phyloP scores from a whole-genome alignment of 2,113 vertebrate genomes.

The Macrotis lagotis region DNA sequence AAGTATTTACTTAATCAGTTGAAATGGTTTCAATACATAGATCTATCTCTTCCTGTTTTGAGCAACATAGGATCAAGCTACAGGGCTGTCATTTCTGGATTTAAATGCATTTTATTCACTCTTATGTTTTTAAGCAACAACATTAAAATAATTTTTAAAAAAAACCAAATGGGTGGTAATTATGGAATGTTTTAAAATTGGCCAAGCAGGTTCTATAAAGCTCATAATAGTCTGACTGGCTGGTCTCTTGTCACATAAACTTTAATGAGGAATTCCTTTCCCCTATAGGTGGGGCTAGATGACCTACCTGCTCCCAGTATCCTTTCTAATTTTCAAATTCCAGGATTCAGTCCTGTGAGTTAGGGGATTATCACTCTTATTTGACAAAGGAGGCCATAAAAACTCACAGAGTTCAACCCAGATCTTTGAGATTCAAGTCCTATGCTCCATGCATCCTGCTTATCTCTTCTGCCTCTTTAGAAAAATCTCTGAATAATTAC shows the following conservation, averaged over 20 bases:
- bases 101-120: constrained; percentile 70
- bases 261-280: not conserved
- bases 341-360: not conserved
- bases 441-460: not conserved
- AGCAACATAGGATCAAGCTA: constrained; percentile 64
- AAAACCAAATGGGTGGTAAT: not conserved
- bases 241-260: not conserved
- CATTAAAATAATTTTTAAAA: not conserved
- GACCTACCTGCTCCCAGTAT: not conserved
- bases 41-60: constrained; percentile 46
- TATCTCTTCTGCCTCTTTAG: not conserved
- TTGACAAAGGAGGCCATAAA: not conserved
- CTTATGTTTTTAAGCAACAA: constrained; percentile 69
- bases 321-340: not conserved
- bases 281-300: not conserved
- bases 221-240: not conserved
- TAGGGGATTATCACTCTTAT: not conserved
- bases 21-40: constrained; percentile 70
- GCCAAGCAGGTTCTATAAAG: not conserved
- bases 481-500: not conserved
- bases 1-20: constrained; percentile 63
- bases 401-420: not conserved
- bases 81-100: constrained; percentile 68
- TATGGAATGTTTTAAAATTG: not conserved
- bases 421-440: not conserved